Evolutionary conservation across 2,888 invertebrate genomes (phyloP).

Genomic region (Thyatira batis): DNA sequence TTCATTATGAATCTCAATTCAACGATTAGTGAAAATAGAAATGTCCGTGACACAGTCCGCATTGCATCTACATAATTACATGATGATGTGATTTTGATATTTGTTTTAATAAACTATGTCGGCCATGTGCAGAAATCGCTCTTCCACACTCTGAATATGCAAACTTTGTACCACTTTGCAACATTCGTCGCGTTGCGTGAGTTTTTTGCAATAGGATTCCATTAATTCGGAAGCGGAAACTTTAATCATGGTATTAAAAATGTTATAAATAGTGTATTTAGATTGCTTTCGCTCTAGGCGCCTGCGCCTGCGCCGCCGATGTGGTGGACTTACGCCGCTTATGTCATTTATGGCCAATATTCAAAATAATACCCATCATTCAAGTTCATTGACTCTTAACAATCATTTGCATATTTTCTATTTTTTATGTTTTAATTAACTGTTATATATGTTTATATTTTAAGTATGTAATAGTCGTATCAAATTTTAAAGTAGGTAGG

Average conservation of each 20-base stretch:
- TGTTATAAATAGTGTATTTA: not conserved
- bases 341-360: constrained; percentile 13
- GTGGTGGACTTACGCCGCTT: not conserved
- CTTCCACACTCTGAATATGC: not conserved
- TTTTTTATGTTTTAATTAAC: not conserved
- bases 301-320: not conserved
- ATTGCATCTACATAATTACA: no score
- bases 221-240: not conserved
- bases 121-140: not conserved
- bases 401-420: constrained; percentile 5
- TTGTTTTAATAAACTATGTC: not conserved
- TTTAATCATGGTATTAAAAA: not conserved
- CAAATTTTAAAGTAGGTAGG: no score
- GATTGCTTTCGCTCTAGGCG: not conserved
- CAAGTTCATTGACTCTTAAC: constrained; percentile 24
- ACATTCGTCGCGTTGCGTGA: not conserved
- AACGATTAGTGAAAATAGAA: no score
- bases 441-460: not conserved
- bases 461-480: no score
- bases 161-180: not conserved
- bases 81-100: no score
- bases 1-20: no score
- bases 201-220: not conserved
- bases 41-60: no score
- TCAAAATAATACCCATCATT: constrained; percentile 14